These are phyloP conservation scores for Rhinogobio ventralis DNA, from an alignment of 2,797 vertebrate genomes.

Conservation along the genomic window DNA sequence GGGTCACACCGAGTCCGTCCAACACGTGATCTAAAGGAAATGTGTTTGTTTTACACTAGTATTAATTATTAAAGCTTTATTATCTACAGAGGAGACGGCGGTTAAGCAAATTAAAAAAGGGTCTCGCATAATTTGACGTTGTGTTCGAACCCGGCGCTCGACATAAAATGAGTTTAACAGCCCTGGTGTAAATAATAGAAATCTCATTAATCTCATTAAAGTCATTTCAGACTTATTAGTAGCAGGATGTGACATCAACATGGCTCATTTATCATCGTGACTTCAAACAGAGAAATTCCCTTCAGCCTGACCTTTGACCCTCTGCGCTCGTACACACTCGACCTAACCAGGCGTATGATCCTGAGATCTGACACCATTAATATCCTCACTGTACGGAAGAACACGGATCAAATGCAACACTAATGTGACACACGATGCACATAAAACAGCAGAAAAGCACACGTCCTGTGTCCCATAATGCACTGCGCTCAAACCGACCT, in stretches of 20 bases:
- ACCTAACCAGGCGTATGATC: no score
- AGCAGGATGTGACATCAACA: not conserved
- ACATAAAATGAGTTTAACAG: slow-evolving; percentile 19
- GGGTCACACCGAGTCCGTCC: not conserved
- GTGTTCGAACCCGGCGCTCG: slow-evolving; percentile 31
- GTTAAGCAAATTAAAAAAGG: slow-evolving; percentile 14
- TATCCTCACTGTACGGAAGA: no score
- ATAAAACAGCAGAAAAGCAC: no score
- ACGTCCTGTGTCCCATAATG: not conserved
- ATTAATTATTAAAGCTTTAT: slow-evolving; percentile 38
- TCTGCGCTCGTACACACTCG: no score
- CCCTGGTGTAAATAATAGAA: slow-evolving; percentile 32
- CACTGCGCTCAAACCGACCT: not conserved
- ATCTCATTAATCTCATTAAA: slow-evolving; percentile 37
- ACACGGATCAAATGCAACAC: no score
- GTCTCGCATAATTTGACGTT: not conserved
- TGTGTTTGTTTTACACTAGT: slow-evolving; percentile 65
- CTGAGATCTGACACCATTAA: no score
- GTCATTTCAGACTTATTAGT: not conserved
- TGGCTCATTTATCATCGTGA: not conserved
- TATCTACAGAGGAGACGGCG: not conserved
- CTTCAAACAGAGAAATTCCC: slow-evolving; percentile 38
- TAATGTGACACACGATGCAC: no score
- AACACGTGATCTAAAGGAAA: slow-evolving; percentile 44
- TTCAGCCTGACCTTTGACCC: slow-evolving; percentile 51